These are phyloP conservation scores for Drosophila lowei DNA, from an alignment of 1,140 invertebrate species.

Conservation along the genomic window DNA sequence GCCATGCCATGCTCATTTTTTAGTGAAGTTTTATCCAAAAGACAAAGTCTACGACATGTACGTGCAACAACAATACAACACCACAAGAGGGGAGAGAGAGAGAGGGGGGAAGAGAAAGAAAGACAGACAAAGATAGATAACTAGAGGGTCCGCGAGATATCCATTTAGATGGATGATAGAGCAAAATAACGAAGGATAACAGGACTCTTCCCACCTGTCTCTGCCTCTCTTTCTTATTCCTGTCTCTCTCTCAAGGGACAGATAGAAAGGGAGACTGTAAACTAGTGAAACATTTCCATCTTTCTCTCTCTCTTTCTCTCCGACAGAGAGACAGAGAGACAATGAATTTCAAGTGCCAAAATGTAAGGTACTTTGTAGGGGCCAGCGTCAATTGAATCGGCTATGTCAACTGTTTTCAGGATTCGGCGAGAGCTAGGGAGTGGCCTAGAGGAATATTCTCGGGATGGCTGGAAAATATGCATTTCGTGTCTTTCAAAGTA, in stretches of 20 bases:
- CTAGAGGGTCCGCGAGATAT: constrained; percentile 55
- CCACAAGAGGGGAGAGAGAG: constrained; percentile 9
- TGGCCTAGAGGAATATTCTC: not conserved
- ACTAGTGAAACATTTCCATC: constrained; percentile 33
- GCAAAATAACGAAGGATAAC: constrained; percentile 31
- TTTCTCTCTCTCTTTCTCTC: not conserved
- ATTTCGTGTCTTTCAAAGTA: not conserved
- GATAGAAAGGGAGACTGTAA: not conserved
- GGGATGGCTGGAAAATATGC: too few species aligned
- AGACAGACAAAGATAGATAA: constrained; percentile 24
- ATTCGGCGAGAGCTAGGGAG: not conserved
- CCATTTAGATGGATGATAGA: constrained; percentile 74
- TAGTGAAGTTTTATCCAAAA: constrained; percentile 78
- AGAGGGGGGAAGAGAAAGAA: constrained; percentile 7
- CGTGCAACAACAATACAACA: constrained; percentile 58
- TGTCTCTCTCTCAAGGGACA: not conserved
- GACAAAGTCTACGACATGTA: constrained; percentile 76
- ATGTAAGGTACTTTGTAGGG: constrained; percentile 1
- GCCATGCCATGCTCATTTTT: constrained; percentile 79
- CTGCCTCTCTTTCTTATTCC: not conserved
- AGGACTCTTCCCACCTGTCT: constrained; percentile 18
- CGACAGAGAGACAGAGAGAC: constrained; percentile 34
- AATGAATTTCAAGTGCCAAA: constrained; percentile 68
- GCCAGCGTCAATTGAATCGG: constrained; percentile 22
- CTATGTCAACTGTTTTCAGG: constrained; percentile 13